Conservation (phyloP, 2,113 vertebrate genomes). For the Polypterus bichir region DNA sequence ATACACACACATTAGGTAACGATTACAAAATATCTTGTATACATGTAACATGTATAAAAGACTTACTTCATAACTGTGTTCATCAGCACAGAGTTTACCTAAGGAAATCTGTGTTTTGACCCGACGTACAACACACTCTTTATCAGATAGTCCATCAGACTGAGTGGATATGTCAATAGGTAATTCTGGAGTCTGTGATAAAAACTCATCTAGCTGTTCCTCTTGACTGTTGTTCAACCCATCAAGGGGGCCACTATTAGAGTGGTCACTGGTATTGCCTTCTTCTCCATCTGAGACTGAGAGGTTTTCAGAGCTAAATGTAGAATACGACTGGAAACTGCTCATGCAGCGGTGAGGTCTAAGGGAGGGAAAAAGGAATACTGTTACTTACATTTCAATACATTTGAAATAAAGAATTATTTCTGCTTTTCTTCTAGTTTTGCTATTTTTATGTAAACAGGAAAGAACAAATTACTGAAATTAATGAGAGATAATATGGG, state of each 20-base stretch:
- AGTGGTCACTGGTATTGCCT: constrained; percentile 95
- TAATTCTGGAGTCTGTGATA: constrained; percentile 88
- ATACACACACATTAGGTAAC: too few species aligned
- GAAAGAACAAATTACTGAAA: too few species aligned
- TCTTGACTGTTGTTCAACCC: constrained; percentile 63
- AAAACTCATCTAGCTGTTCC: constrained; percentile 72
- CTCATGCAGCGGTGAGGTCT: constrained; percentile 91
- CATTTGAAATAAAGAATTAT: too few species aligned
- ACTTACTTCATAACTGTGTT: constrained; percentile 81
- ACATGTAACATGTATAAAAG: too few species aligned
- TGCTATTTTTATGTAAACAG: too few species aligned
- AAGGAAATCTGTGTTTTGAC: constrained; percentile 97
- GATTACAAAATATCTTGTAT: too few species aligned
- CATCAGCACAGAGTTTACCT: constrained; percentile 84
- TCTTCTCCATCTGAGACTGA: constrained; percentile 93
- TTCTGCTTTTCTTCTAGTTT: too few species aligned
- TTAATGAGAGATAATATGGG: too few species aligned
- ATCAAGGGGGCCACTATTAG: constrained; percentile 73
- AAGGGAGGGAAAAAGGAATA: constrained; percentile 7
- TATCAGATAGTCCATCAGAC: constrained; percentile 92
- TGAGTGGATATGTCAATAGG: constrained; percentile 95
- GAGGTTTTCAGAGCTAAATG: constrained; percentile 95
- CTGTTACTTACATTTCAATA: background rate
- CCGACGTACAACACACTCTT: constrained; percentile 87
- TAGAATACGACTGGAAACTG: constrained; percentile 94